phyloP scores from a whole-genome alignment of 30 jellyfish, hydroid and myxozoan species.

The Aurelia aurita region DNA sequence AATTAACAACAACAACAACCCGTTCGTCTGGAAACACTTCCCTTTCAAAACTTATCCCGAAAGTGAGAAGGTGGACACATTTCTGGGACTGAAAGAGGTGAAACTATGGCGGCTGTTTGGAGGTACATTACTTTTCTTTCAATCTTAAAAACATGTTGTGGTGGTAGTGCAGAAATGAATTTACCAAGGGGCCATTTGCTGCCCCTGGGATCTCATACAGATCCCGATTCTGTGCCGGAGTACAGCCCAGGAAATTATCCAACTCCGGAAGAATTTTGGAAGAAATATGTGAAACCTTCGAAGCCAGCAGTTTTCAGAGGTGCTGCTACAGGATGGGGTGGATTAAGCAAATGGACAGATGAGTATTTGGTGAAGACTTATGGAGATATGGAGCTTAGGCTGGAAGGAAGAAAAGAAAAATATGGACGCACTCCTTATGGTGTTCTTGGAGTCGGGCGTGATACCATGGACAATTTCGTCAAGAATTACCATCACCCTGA shows the following conservation, averaged over 20 bases:
- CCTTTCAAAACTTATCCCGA: no score
- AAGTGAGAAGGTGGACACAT: no score
- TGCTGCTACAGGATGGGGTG: conserved; percentile 62
- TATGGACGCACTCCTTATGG: conserved; percentile 79
- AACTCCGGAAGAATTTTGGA: conserved; percentile 81
- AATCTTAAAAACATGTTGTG: conserved; percentile 4
- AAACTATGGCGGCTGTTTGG: neutral
- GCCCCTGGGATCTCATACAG: conserved; percentile 87
- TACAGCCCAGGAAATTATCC: conserved; percentile 41
- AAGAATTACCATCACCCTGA: conserved; percentile 66
- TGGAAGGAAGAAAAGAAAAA: conserved; percentile 81
- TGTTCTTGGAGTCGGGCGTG: conserved; percentile 81
- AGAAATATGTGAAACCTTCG: conserved; percentile 74
- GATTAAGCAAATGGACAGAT: conserved; percentile 81
- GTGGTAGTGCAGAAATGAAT: conserved; percentile 4
- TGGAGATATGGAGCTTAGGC: conserved; percentile 74
- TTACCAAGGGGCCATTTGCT: conserved; percentile 71
- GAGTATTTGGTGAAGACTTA: conserved; percentile 67
- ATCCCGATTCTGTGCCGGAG: conserved; percentile 82
- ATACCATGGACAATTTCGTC: conserved; percentile 77
- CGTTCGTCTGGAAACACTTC: no score
- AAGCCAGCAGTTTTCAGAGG: conserved; percentile 88
- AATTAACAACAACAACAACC: no score
- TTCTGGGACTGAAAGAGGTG: no score
- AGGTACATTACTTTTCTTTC: conserved; percentile 1